Base-by-base conservation (phyloP, 2,888 invertebrate genomes). In the Cryptosula pallasiana region DNA sequence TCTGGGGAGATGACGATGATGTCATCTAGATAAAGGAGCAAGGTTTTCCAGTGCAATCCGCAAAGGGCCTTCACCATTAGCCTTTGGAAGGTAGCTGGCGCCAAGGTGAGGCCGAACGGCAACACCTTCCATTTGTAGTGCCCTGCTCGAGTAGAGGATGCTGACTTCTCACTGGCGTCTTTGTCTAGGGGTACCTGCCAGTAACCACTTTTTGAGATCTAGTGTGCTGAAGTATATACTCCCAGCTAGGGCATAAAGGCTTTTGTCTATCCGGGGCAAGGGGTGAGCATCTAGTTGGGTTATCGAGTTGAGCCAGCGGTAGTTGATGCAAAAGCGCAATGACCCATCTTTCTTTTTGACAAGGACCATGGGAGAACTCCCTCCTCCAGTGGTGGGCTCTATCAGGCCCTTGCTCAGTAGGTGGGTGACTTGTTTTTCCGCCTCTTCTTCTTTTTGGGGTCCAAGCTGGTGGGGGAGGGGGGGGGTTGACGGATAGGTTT, bases 151-250 rank as follows among this genome's bases (percentile, higher is more conserved):
- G 57, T 57, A 16, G 25, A 23, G 25, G 77, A 77, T 25, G 76
- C 77, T 5, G 77, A 75, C 73, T 77, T 78, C 2, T 54, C 27
- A 55, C 63, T 71, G 70, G 75, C 76, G 13, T 72, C 69, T 32
- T 69, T 69, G 5, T 72, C 71, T 29, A 76, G 63, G 20, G 72
- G 75, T 0, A 78, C 74, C 58, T 79, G 79, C 76, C 76, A 77
- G 71, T 78, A 78, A 5, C 77, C 77, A n/a, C 69, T 58, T 5
- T 36, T n/a, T 71, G 13, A 77, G 57, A 70, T 78, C 78, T 13
- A 77, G 71, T 1, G 72, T 72, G 23, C 70, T 72, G 55, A 77
- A 78, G 73, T 71, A 76, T 16, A 69, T n/a, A 1, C 74, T 72
- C 0, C 78, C 78, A 13, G 75, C 23, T n/a, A 77, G 69, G 13